Evolutionary conservation across 2,113 vertebrate genomes (phyloP).

Genomic region (Phalacrocorax pelagicus): DNA sequence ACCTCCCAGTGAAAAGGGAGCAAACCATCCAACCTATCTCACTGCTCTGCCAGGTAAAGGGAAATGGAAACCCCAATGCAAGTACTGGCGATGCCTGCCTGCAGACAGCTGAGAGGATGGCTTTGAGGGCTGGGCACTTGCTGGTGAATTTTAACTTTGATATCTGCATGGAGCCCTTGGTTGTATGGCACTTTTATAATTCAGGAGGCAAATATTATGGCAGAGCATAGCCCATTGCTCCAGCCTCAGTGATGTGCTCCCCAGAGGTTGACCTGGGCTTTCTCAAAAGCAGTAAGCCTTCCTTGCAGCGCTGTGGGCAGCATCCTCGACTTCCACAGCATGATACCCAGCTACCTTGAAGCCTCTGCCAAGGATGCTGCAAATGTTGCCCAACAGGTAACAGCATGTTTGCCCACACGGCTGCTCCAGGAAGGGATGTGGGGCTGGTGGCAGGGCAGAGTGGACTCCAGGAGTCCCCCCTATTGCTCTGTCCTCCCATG

Average conservation of each 20-base stretch:
- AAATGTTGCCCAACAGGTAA: background rate
- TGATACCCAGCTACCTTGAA: background rate
- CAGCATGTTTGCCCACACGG: background rate
- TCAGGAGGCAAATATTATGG: background rate
- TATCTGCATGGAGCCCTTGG: background rate
- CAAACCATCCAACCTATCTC: background rate
- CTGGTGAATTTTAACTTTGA: background rate
- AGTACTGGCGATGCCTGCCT: background rate
- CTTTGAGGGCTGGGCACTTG: background rate
- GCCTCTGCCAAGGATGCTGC: background rate
- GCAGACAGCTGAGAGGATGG: background rate
- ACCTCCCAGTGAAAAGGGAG: background rate
- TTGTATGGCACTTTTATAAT: background rate
- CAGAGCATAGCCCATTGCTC: background rate
- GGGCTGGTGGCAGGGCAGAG: background rate
- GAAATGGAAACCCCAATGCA: background rate
- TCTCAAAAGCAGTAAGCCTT: background rate
- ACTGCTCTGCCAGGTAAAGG: background rate
- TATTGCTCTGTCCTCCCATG: background rate
- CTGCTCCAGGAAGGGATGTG: background rate
- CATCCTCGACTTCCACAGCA: rapidly evolving
- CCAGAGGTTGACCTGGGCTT: background rate
- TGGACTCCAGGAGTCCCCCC: background rate
- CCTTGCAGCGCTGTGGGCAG: rapidly evolving
- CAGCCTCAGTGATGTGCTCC: rapidly evolving